Base-by-base conservation (phyloP, 2,113 vertebrate genomes). In the Malurus alboscapulatus region DNA sequence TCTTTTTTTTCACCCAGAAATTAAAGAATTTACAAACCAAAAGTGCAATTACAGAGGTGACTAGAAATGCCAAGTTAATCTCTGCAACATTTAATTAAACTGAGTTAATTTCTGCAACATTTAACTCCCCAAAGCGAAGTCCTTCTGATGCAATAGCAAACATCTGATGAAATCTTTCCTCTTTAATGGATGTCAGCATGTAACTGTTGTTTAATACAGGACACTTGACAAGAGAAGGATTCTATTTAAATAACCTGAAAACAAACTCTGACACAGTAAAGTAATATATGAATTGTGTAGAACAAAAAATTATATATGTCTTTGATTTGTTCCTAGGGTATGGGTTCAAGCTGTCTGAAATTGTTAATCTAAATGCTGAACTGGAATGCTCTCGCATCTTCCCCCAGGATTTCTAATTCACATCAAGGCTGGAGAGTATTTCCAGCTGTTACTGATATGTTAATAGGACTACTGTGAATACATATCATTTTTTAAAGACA, bases 371-470 rank as follows among this genome's bases (percentile, higher is more conserved):
- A 90, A 80, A 77, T 14, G 38, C 29, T 88, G 63, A 92, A 88
- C 58, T 90, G 51, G 19, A 74, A 36, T 44, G 42, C 19, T 57
- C 30, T 82, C 55, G 18, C 40, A 51, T 77, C 40, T 89, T 73
- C 61, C 57, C 71, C 54, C 86, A 79, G 53, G n/a, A 47, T 75
- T 81, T 30, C 32, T 84, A 75, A 65, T 83, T 91, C n/a, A 59
- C 44, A 62, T 92, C 42, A 95, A 63, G 67, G 61, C 48, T 76
- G n/a, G 9, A 75, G 63, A 93, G 42, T 62, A 58, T 44, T 96
- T 90, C 83, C 86, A 94, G 76, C 88, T 93, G 93, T 93, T 90
- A 67, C 53, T 40, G 51, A 66, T 74, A 61, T 11, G 7, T 88
- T 87, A 83, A 84, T 44, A 80, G 14, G 44, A 84, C 30, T 68